Evolutionary conservation across 2,888 invertebrate species (phyloP), one percentile per base, ranked within the genome.

Genomic region (Hirtodrosophila confusa): DNA sequence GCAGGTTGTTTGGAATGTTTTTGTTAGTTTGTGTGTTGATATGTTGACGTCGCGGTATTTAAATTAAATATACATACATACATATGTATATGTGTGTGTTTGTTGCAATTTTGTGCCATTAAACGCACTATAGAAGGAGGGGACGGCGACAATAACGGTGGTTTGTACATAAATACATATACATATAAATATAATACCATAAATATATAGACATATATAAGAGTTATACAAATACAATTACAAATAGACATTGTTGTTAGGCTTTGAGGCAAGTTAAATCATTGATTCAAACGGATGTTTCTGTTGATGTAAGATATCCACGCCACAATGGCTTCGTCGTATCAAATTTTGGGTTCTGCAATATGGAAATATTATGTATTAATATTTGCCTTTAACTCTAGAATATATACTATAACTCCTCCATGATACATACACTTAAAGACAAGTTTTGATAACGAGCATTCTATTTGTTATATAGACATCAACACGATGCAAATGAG

Each of bases 231-330:
- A 35, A 60, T 51, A 66, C 17, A 17, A 17, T 10, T 50, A 56
- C 56, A 62, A 40, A 53, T 43, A 62, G 31, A 31, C 9, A 31
- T 31, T 63, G 12, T 43, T 7, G 10, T 27, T 36, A 9, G 24
- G 12, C 10, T 12, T 29, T 4, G 23, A 23, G 43, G 33, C 31
- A n/a, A 49, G 44, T 50, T 87, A 86, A 67, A 86, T 88, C 78
- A 89, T 89, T 45, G 89, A 90, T 55, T 89, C 89, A 90, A 89
- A 89, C 88, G 86, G 89, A 87, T 76, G 89, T 89, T 85, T 90
- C 89, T 83, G 89, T 87, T 85, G 90, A 75, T 75, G 89, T 87
- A 74, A 84, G 68, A 88, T 84, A 88, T 89, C 89, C 88, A 69
- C 84, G 86, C 90, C 90, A 90, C 80, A 88, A 77, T 87, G 86